Evolutionary conservation across 2,797 vertebrate genomes (phyloP).

Genomic region (Picus viridis): DNA sequence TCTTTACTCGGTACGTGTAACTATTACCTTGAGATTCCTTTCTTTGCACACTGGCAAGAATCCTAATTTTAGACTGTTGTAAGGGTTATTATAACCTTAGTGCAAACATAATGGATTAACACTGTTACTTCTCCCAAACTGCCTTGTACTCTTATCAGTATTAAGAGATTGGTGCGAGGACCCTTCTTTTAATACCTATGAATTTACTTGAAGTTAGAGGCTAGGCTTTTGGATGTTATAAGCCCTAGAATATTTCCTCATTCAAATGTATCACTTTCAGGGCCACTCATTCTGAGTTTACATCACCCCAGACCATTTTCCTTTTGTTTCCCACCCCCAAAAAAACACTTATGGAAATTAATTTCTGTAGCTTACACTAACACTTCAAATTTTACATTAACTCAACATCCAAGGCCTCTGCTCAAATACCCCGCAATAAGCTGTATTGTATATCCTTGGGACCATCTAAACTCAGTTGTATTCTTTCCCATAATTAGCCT

Average conservation of each 20-base stretch:
- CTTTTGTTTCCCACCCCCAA: not conserved
- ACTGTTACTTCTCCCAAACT: not conserved
- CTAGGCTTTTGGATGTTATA: not conserved
- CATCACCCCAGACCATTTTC: not conserved
- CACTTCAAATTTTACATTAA: not conserved
- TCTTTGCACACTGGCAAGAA: not conserved
- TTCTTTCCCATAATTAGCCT: not conserved
- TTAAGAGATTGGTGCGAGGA: not conserved
- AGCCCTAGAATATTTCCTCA: not conserved
- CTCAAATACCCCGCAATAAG: not conserved
- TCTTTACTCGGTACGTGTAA: accelerated
- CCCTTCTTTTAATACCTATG: not conserved
- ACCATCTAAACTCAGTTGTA: not conserved
- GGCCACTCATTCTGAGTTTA: not conserved
- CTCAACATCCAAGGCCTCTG: not conserved
- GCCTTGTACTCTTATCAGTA: not conserved
- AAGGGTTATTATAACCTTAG: not conserved
- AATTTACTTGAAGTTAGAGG: not conserved
- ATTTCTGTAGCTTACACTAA: not conserved
- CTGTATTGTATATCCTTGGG: not conserved
- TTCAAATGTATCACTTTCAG: not conserved
- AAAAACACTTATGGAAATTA: accelerated
- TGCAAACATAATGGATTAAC: not conserved
- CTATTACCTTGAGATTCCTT: not conserved
- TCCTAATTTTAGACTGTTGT: not conserved